Evolutionary conservation across 2,888 invertebrate species (phyloP).

Genomic region (Beris morrisii): DNA sequence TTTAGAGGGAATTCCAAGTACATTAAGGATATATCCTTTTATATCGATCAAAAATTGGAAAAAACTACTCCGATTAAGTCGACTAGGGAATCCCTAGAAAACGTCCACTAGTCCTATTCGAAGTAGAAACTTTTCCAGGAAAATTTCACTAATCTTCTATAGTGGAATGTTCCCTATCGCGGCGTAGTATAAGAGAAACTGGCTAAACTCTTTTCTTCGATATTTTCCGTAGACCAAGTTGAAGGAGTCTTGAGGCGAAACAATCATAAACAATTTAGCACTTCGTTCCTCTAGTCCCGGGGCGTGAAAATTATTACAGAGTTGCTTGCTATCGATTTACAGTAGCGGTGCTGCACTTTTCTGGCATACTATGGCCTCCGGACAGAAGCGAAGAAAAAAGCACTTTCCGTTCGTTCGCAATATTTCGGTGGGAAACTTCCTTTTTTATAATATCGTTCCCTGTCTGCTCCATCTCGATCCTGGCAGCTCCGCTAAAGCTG

Average conservation of each 20-base stretch:
- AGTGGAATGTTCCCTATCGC: constrained; percentile 1
- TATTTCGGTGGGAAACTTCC: no score
- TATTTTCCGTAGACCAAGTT: constrained; percentile 23
- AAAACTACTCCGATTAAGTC: constrained; percentile 1
- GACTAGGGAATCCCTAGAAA: not conserved
- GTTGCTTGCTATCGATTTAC: constrained; percentile 9
- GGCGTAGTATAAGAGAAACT: not conserved
- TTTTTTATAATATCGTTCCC: no score
- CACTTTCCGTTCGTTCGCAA: no score
- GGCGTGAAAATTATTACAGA: constrained; percentile 36
- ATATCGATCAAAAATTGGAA: constrained; percentile 32
- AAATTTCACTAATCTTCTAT: not conserved
- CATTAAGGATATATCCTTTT: constrained; percentile 37
- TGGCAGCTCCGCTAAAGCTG: no score
- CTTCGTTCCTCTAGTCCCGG: constrained; percentile 34
- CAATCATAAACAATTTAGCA: constrained; percentile 40
- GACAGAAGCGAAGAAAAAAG: no score
- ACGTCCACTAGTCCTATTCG: not conserved
- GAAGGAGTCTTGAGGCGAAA: constrained; percentile 34
- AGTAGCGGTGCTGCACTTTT: no score
- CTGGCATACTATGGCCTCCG: no score
- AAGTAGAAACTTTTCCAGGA: constrained; percentile 1
- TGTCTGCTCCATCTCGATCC: no score
- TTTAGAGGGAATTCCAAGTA: constrained; percentile 29
- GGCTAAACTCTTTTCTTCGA: constrained; percentile 4